phyloP scores from a whole-genome alignment of 2,888 invertebrate genomes.

The Andrena fulva region DNA sequence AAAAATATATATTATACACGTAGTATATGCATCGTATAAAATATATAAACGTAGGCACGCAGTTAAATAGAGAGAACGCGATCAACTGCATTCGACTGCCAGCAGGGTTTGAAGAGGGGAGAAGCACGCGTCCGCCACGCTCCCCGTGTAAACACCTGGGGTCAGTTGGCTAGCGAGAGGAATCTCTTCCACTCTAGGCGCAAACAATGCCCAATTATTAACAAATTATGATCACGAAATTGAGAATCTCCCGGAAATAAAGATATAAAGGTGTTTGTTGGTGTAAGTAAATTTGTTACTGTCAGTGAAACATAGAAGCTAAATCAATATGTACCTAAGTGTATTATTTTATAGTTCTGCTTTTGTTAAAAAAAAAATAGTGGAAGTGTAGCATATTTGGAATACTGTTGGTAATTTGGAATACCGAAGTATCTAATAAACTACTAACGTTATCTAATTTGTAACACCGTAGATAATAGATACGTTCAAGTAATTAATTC shows the following conservation, averaged over 20 bases:
- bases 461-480: too few relatives aligned
- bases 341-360: too few relatives aligned
- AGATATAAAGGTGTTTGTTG: slow-evolving; percentile 63
- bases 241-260: slow-evolving; percentile 77
- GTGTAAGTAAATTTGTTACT: slow-evolving; percentile 1
- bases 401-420: too few relatives aligned
- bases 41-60: not conserved
- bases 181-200: slow-evolving; percentile 72
- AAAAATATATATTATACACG: too few relatives aligned
- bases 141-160: slow-evolving; percentile 81
- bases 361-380: too few relatives aligned
- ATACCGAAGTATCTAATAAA: too few relatives aligned
- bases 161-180: slow-evolving; percentile 82
- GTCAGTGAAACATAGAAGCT: too few relatives aligned
- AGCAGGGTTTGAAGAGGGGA: slow-evolving; percentile 76
- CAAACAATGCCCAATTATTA: slow-evolving; percentile 82
- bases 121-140: slow-evolving; percentile 82
- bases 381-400: too few relatives aligned
- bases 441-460: too few relatives aligned
- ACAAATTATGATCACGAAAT: slow-evolving; percentile 82
- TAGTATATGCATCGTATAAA: too few relatives aligned
- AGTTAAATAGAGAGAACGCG: slow-evolving; percentile 13
- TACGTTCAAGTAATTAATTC: not conserved
- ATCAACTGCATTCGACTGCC: slow-evolving; percentile 52
- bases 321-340: too few relatives aligned